Percentiles rank a stretch among this genome's conserved stretches.
phyloP scores from a whole-genome alignment of 2,888 invertebrate species.

The Gasteruption jaculator region DNA sequence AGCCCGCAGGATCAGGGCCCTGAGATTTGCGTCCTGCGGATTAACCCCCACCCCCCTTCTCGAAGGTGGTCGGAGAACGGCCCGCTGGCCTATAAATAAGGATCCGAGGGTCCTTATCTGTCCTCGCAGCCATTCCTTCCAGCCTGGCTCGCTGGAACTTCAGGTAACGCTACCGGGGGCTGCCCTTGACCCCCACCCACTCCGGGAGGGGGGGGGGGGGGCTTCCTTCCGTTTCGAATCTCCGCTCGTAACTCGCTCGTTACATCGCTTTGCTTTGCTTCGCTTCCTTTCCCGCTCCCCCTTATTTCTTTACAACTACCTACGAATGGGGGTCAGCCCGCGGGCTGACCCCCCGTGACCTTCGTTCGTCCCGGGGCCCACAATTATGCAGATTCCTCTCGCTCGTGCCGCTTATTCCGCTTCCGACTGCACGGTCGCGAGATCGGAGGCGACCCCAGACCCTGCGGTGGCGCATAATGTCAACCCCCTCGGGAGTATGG shows the following conservation, averaged over 20 bases:
- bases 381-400: no score
- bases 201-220: slow-evolving; percentile 15
- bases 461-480: no score
- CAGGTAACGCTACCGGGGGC: no score
- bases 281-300: slow-evolving; percentile 2
- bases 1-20: slow-evolving; percentile 52
- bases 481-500: no score
- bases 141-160: no score
- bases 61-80: slow-evolving; percentile 50
- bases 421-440: no score
- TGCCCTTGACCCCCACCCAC: slow-evolving; percentile 13
- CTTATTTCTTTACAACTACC: slow-evolving; percentile 6
- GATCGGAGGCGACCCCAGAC: no score
- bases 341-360: no score
- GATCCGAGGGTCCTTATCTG: slow-evolving; percentile 51
- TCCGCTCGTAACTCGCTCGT: slow-evolving; percentile 35
- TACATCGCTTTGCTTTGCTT: slow-evolving; percentile 27
- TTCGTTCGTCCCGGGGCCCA: no score
- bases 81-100: slow-evolving; percentile 49
- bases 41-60: no score
- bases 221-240: slow-evolving; percentile 38
- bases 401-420: no score
- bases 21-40: slow-evolving; percentile 53
- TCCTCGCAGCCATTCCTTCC: slow-evolving; percentile 44
- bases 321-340: no score